Evolutionary conservation across 1,140 invertebrate genomes (phyloP), one percentile per base, ranked within the genome.

Genomic region (Drosophila biarmipes): DNA sequence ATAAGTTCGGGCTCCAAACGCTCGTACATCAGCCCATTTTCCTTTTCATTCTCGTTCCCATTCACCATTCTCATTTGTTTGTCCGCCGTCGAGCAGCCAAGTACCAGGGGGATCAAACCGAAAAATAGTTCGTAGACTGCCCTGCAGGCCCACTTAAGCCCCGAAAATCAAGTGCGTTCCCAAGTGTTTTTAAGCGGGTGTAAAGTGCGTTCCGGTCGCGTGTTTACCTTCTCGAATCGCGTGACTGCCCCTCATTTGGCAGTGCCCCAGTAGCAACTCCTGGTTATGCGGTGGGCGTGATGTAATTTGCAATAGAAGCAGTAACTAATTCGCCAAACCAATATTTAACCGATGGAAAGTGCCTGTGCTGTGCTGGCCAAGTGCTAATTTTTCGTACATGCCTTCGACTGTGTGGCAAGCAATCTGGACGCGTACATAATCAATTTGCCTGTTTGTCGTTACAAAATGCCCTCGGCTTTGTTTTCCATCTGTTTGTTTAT

Each of bases 231-330:
- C 29, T 27, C 42, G 52, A 63, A 85, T 85, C 78, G 82, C 82
- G 82, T 87, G 84, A 46, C 53, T 53, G 53, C 45, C 62, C 37
- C 66, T 74, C 52, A 64, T 74, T 74, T 51, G n/a, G 29, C 45
- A 19, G 15, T 49, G 17, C 21, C 21, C 17, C 15, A 19, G 15
- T 49, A 31, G 12, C 21, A 24, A 19, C 56, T 34, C 14, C 48
- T 31, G 29, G 34, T 58, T 80, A 57, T 68, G 74, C 59, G 56
- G 84, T 87, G 82, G 82, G 82, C 82, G 84, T 87, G 82, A 87
- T 87, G 82, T 87, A 87, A 87, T 87, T 87, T 89, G 71, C 82
- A 54, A 87, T 87, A 87, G 79, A 87, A 66, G 58, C 84, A 78
- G 78, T 89, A 87, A 87, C 79, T 76, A 81, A 87, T 76, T 78